Percentiles rank a stretch among this genome's conserved stretches.
phyloP scores from a whole-genome alignment of 2,113 vertebrate genomes.

The Ochotona princeps region DNA sequence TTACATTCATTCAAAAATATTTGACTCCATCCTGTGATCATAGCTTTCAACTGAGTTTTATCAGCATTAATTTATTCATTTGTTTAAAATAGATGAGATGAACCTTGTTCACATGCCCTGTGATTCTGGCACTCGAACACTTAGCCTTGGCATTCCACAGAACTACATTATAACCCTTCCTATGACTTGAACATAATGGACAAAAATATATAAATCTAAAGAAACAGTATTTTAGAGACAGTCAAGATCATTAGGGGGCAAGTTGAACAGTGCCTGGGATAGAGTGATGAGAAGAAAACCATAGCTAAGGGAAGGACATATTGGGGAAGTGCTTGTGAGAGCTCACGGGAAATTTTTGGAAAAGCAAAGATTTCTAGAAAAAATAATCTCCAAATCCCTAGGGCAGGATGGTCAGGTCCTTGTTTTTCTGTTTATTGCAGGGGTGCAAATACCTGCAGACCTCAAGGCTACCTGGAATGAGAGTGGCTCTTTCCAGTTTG shows the following conservation, averaged over 20 bases:
- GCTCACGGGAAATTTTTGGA: conserved; percentile 20
- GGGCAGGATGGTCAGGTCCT: background rate
- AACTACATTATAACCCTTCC: background rate
- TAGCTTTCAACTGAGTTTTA: background rate
- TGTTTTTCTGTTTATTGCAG: conserved; percentile 58
- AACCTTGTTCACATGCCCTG: background rate
- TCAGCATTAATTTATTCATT: background rate
- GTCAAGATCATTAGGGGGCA: background rate
- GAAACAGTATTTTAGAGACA: conserved; percentile 17
- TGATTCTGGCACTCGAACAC: background rate
- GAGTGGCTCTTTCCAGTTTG: conserved; percentile 70
- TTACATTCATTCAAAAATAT: conserved; percentile 14
- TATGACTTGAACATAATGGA: background rate
- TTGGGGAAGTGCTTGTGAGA: background rate
- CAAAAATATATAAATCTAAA: background rate
- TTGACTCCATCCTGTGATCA: background rate
- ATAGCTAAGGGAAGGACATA: background rate
- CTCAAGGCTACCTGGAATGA: conserved; percentile 80
- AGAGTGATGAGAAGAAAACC: background rate
- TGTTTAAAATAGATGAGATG: background rate
- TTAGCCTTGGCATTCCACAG: background rate
- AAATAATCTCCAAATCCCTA: conserved; percentile 15
- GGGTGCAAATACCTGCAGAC: conserved; percentile 45
- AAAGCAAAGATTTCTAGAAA: conserved; percentile 39
- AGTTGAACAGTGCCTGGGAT: background rate